Base-by-base conservation (phyloP, 2,888 invertebrate genomes). In the Phanerotoma sp. region DNA sequence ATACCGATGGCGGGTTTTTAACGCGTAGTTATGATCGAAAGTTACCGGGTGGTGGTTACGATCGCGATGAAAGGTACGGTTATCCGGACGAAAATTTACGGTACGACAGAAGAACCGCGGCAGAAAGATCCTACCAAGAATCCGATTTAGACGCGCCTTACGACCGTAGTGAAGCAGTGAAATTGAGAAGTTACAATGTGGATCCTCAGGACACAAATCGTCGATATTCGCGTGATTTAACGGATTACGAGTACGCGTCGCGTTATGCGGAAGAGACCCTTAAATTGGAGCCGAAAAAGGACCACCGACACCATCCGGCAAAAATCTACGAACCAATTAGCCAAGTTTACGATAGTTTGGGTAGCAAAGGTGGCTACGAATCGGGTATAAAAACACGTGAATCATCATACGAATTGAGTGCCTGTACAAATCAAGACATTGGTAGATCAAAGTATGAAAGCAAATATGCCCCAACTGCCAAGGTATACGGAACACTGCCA, bases 301-400 rank as follows among this genome's bases (percentile, higher is more conserved):
- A 64, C 13, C 59, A 62, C 49, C 58, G 55, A 10, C 58, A 60
- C 54, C 70, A 66, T 5, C 66, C 70, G 6, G 55, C 64, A 9
- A 73, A 72, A 38, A 65, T 69, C n/a, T 74, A 74, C 59, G 75
- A 77, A 37, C 57, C 63, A 4, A 60, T 68, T 1, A 71, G 71
- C 5, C 75, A 75, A 48, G 75, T 72, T 21, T 77, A 77, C 50
- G 75, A 76, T n/a, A 56, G 53, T 4, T 38, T 62, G 1, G 45
- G 47, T n/a, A n/a, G n/a, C 4, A 56, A 60, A 13, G 51, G 59
- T 40, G 64, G 64, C 10, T 77, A 77, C 56, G 77, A 77, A 20
- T 77, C 77, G 3, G 77, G 77, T 0, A 67, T 77, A 5, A 75
- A 76, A 61, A 77, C 77, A 0, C 69, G 72, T 47, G 75, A 77